Conservation (phyloP, 2,888 invertebrate genomes). For the Exephanes ischioxanthus region DNA sequence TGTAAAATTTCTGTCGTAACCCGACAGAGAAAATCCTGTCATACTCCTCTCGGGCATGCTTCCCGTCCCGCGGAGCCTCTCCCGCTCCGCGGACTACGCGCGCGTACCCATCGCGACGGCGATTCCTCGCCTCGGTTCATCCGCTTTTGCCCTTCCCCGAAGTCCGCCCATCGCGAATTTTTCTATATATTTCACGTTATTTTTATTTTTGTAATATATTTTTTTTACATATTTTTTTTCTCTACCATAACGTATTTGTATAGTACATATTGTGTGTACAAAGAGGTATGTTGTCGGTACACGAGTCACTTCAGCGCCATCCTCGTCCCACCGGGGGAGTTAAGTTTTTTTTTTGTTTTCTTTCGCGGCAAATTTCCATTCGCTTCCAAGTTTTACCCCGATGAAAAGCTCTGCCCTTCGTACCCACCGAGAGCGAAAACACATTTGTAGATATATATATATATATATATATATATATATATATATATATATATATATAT, state of each 20-base stretch:
- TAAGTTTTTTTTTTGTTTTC: conserved; percentile 41
- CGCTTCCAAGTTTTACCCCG: conserved; percentile 20
- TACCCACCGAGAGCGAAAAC: conserved; percentile 26
- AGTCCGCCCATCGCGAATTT: conserved; percentile 1
- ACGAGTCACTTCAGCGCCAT: conserved; percentile 3
- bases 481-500: not conserved
- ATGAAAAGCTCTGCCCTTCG: conserved; percentile 60
- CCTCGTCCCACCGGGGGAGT: not conserved
- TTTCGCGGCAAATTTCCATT: conserved; percentile 49
- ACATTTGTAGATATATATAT: not conserved
- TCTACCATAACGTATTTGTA: not conserved
- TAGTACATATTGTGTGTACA: not conserved
- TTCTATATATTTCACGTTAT: conserved; percentile 11
- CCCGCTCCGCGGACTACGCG: not conserved
- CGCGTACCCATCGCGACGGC: conserved; percentile 11
- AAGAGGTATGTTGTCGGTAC: conserved; percentile 19
- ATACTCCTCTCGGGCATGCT: not conserved
- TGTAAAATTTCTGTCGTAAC: conserved; percentile 36
- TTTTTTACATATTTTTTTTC: conserved; percentile 1
- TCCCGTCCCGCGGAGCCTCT: not conserved
- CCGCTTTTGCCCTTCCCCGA: conserved; percentile 32
- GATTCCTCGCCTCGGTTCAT: conserved; percentile 46
- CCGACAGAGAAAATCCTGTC: conserved; percentile 50
- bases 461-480: not conserved
- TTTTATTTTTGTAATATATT: not conserved